Evolutionary conservation across 2,888 invertebrate genomes (phyloP).

Genomic region (Charanyca ferruginea): DNA sequence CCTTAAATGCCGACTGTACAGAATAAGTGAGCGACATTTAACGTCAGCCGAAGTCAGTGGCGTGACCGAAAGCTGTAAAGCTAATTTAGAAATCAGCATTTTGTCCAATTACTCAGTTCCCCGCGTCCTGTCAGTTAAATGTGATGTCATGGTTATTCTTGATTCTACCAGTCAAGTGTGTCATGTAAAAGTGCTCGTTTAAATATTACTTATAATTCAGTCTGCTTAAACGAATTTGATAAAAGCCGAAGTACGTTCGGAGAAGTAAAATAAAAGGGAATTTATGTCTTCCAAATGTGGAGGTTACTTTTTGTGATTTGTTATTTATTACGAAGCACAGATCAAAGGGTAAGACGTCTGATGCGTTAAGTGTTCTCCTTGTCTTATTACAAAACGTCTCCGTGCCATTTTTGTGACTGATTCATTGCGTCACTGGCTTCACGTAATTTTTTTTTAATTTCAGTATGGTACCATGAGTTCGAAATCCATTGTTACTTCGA

Average conservation of each 20-base stretch:
- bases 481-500: too few relatives aligned
- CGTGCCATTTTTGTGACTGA: conserved; percentile 18
- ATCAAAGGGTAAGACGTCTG: conserved; percentile 30
- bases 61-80: conserved; percentile 68
- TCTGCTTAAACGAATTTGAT: conserved; percentile 36
- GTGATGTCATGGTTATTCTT: conserved; percentile 62
- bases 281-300: conserved; percentile 37
- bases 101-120: conserved; percentile 69
- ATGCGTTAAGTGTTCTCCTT: conserved; percentile 35
- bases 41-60: conserved; percentile 52
- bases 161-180: conserved; percentile 39
- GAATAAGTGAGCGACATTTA: conserved; percentile 53
- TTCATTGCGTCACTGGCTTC: conserved; percentile 18
- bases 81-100: conserved; percentile 66
- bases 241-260: conserved; percentile 18
- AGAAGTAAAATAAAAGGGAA: conserved; percentile 34
- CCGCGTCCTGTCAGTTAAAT: conserved; percentile 61
- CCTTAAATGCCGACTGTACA: conserved; percentile 45
- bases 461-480: neutral
- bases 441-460: neutral
- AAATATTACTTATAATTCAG: conserved; percentile 26
- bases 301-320: conserved; percentile 37
- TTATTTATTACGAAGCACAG: conserved; percentile 40
- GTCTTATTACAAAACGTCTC: conserved; percentile 12
- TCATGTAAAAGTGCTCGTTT: conserved; percentile 24